Evolutionary conservation across 2,797 vertebrate genomes (phyloP), one percentile per base, ranked within the genome.

Genomic region (Merluccius polli): DNA sequence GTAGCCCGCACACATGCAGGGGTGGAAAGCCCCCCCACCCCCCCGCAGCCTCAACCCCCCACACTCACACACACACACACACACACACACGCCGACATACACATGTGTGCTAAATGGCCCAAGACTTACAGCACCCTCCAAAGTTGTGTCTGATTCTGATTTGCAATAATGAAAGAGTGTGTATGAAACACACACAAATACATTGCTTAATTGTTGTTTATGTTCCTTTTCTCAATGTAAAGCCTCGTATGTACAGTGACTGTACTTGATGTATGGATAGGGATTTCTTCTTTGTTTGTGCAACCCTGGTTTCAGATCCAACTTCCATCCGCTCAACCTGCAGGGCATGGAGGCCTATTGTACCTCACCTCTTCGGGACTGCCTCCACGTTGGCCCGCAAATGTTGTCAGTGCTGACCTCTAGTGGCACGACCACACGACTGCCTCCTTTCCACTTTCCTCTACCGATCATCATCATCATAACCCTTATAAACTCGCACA

Each of bases 331-430:
- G 10, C 48, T 52, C 18, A 16, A 48, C 16, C 44, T 48, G 44
- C 4, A 21, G 44, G 44, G 44, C 18, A 21, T 48, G 1, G 18
- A 21, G 18, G 44, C 52, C 6, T 21, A 21, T 44, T 41, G 65
- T 44, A 29, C 9, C 6, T 31, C 32, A 67, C 35, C 36, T 24
- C 8, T 59, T 18, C 38, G 30, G n/a, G 3, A 63, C 3, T 8
- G 16, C 29, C 7, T 48, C 13, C n/a, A 30, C 10, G 24, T 24
- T 67, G 48, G 16, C 29, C 18, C 21, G 27, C 75, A 59, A 59
- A 38, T 77, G 70, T 72, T 71, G 59, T n/a, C n/a, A n/a, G 67
- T 77, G 72, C 75, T 83, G 81, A 29, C 81, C 83, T 85, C 83
- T 82, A 79, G 81, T 71, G 83, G 76, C 36, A 36, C 36, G 5